These are phyloP conservation scores for Diglossa brunneiventris DNA, from an alignment of 2,113 vertebrate species.

Conservation along the genomic window DNA sequence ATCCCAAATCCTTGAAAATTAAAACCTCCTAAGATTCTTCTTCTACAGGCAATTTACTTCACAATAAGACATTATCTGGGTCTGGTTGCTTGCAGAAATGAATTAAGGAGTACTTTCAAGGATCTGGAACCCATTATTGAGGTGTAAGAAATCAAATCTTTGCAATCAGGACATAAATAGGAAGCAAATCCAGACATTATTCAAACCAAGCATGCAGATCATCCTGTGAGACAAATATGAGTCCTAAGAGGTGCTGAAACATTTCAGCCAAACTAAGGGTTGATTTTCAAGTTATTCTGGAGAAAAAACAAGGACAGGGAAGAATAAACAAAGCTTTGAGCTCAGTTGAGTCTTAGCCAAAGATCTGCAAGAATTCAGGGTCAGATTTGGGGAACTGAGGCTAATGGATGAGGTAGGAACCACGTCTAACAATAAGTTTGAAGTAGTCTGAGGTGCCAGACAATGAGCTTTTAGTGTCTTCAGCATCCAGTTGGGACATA, in stretches of 20 bases:
- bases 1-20: background rate
- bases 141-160: background rate
- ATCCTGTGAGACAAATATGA: background rate
- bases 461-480: background rate
- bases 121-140: constrained; percentile 19
- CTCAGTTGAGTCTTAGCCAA: background rate
- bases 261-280: background rate
- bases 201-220: background rate
- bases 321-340: background rate
- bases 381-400: background rate
- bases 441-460: background rate
- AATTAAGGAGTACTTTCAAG: background rate
- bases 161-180: background rate
- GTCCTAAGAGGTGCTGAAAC: background rate
- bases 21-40: background rate
- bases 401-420: background rate
- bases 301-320: background rate
- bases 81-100: background rate
- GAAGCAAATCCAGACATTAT: background rate
- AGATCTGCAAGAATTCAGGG: background rate
- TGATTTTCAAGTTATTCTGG: background rate
- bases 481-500: background rate
- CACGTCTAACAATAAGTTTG: background rate
- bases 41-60: background rate
- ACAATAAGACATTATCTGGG: background rate